Conservation (phyloP, 2,113 vertebrate genomes). For the human (Homo sapiens) region GRCh38 chr9:109369001-109369500, state of each 20-base stretch:
- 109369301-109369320: slow-evolving; percentile 5
- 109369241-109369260: not conserved
- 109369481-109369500: not conserved
- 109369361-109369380: slow-evolving; percentile 43
- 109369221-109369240: not conserved
- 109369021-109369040: not conserved
- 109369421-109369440: not conserved
- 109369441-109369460: not conserved
- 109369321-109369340: not conserved
- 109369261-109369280: not conserved
- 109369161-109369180: not conserved
- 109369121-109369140: not conserved
- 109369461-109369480: not conserved
- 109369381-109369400: slow-evolving; percentile 36
- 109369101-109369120: not conserved
- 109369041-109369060: not conserved
- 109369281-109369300: slow-evolving; percentile 15
- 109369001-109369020: not conserved
- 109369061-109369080: not conserved
- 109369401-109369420: not conserved
- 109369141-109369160: not conserved
- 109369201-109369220: not conserved
- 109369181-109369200: not conserved
- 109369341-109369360: not conserved
- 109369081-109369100: not conserved